A percentile compares a stretch with the other conserved stretches of the same genome.
These are phyloP conservation scores for Origma solitaria DNA, from an alignment of 2,113 vertebrate genomes.

Conservation along the genomic window DNA sequence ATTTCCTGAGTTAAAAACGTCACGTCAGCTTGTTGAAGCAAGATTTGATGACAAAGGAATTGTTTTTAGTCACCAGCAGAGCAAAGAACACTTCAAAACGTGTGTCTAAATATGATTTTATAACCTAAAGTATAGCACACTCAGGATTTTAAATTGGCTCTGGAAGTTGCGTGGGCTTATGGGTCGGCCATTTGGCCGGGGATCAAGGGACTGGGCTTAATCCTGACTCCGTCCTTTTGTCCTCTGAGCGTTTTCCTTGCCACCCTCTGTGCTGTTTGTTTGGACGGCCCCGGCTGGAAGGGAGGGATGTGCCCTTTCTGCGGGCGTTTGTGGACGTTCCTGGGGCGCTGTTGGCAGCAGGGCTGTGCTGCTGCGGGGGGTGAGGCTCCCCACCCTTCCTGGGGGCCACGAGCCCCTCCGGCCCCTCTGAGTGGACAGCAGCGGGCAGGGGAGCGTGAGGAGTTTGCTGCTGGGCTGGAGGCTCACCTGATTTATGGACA, in stretches of 20 bases:
- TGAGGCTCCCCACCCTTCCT: neutral
- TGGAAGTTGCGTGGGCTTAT: neutral
- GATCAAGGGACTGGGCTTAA: conserved; percentile 37
- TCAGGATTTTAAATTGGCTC: conserved; percentile 1
- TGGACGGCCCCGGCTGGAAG: neutral
- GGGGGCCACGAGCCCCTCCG: rapidly evolving
- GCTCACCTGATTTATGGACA: neutral
- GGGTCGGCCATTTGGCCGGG: conserved; percentile 8
- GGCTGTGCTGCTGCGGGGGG: rapidly evolving
- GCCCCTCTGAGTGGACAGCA: rapidly evolving
- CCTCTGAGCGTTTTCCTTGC: conserved; percentile 28
- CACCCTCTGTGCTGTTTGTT: conserved; percentile 19
- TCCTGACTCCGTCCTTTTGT: conserved; percentile 55
- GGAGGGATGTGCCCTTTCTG: neutral
- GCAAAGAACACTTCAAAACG: conserved; percentile 16
- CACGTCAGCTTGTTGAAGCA: conserved; percentile 25
- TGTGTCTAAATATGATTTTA: conserved; percentile 41
- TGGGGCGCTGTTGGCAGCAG: rapidly evolving
- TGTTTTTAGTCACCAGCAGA: conserved; percentile 54
- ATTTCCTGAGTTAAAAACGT: conserved; percentile 52
- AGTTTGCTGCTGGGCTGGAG: neutral
- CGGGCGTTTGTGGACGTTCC: neutral
- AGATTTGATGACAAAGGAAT: conserved; percentile 50
- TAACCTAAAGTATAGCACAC: conserved; percentile 23
- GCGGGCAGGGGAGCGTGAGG: rapidly evolving